Percentiles rank a stretch among this genome's conserved stretches.
Evolutionary conservation across 2,888 invertebrate species (phyloP).

Genomic region (Oconnorella tubifera): DNA sequence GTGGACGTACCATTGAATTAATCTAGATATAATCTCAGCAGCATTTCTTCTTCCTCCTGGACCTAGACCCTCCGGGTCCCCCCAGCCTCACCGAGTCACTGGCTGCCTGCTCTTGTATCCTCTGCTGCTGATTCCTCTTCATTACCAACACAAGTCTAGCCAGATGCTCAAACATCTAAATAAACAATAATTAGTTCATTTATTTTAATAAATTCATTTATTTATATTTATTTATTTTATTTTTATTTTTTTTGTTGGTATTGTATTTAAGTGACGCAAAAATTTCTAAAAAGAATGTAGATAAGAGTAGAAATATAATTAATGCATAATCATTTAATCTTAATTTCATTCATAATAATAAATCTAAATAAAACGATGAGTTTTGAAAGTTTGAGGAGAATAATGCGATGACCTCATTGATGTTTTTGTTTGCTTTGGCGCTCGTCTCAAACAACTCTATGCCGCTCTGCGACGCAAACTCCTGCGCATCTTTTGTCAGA

Average conservation of each 20-base stretch:
- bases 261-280: too few species aligned
- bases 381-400: too few species aligned
- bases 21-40: not conserved
- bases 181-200: too few species aligned
- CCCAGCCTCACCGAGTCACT: not conserved
- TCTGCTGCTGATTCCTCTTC: not conserved
- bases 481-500: constrained; percentile 90
- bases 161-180: not conserved
- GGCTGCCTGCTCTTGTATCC: not conserved
- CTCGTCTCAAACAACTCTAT: constrained; percentile 97
- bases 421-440: constrained; percentile 98
- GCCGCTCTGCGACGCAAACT: constrained; percentile 95
- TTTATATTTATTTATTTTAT: too few species aligned
- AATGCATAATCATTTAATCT: too few species aligned
- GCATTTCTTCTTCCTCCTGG: not conserved
- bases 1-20: too few species aligned
- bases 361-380: too few species aligned
- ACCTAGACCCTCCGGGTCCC: not conserved
- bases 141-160: not conserved
- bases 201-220: too few species aligned
- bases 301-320: not conserved
- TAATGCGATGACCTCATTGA: constrained; percentile 90
- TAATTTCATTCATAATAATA: too few species aligned
- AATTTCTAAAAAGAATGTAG: too few species aligned
- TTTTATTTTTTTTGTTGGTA: not conserved